A percentile compares a stretch with the other conserved stretches of the same genome.
Evolutionary conservation across 2,888 invertebrate genomes (phyloP).

Genomic region (Patella ulyssiponensis): DNA sequence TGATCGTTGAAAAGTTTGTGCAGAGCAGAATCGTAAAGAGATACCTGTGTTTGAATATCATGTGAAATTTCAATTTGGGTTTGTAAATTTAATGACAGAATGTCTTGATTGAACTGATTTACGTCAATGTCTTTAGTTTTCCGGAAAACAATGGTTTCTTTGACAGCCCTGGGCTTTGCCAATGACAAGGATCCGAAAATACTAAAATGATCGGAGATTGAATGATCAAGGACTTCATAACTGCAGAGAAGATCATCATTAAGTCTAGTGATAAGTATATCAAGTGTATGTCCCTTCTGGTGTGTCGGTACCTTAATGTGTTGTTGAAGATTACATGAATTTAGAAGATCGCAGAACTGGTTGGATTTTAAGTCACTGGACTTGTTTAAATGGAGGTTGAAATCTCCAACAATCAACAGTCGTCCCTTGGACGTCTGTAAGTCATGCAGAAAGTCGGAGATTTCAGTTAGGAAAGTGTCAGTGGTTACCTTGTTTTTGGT

Average conservation of each 20-base stretch:
- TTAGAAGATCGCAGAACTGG: constrained; percentile 1
- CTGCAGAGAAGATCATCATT: background rate
- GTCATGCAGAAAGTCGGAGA: background rate
- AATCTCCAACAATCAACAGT: background rate
- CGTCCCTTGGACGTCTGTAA: background rate
- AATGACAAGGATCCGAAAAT: background rate
- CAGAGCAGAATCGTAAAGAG: background rate
- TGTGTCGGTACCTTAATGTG: background rate
- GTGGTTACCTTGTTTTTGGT: no score
- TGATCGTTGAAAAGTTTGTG: background rate
- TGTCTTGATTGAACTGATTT: background rate
- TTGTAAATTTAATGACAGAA: background rate
- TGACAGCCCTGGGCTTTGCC: background rate
- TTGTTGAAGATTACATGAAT: background rate
- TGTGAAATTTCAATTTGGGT: background rate
- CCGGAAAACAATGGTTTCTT: background rate
- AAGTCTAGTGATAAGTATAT: background rate
- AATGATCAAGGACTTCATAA: background rate
- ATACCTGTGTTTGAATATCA: background rate
- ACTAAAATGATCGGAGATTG: constrained; percentile 2
- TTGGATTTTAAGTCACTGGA: background rate
- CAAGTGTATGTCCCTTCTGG: constrained; percentile 7
- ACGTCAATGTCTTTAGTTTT: background rate
- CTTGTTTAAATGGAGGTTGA: background rate
- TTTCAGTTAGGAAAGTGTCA: background rate